Conservation (phyloP, 64 coral and sea anemone species). For the Stichodactyla mertensii region DNA sequence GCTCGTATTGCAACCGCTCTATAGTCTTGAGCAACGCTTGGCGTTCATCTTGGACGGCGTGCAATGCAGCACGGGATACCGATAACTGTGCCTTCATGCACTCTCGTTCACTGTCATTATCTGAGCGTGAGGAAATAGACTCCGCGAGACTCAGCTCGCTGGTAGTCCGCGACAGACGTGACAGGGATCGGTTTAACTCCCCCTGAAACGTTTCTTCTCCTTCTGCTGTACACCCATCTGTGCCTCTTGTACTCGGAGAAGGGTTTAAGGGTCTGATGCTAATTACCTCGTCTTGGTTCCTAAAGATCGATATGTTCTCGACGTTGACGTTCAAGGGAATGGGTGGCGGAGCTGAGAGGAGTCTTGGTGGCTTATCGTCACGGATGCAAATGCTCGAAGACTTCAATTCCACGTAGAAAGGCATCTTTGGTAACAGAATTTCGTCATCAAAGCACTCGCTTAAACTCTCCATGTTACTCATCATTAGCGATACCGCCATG, state of each 20-base stretch:
- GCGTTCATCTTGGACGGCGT: conserved; percentile 73
- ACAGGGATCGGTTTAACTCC: neutral
- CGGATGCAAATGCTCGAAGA: conserved; percentile 47
- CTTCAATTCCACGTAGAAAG: conserved; percentile 58
- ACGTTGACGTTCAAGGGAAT: conserved; percentile 78
- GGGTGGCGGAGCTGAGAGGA: conserved; percentile 64
- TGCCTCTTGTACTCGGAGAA: neutral
- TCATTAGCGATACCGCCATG: conserved; percentile 39
- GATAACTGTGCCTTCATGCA: conserved; percentile 63
- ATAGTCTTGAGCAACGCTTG: conserved; percentile 79
- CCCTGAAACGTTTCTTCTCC: neutral
- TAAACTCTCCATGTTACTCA: conserved; percentile 79
- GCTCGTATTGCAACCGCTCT: conserved; percentile 71
- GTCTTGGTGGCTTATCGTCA: conserved; percentile 54
- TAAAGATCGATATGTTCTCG: conserved; percentile 57
- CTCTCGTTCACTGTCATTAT: conserved; percentile 57
- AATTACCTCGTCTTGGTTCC: conserved; percentile 57
- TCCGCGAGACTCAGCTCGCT: conserved; percentile 64
- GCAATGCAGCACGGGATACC: conserved; percentile 54
- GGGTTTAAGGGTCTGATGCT: conserved; percentile 40
- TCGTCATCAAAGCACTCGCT: conserved; percentile 89
- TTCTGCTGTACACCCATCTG: neutral
- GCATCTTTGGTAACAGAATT: conserved; percentile 61
- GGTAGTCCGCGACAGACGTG: conserved; percentile 39
- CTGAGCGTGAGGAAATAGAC: conserved; percentile 41